Base-by-base conservation (phyloP, 2,888 invertebrate species). In the Drosophila subsilvestris region DNA sequence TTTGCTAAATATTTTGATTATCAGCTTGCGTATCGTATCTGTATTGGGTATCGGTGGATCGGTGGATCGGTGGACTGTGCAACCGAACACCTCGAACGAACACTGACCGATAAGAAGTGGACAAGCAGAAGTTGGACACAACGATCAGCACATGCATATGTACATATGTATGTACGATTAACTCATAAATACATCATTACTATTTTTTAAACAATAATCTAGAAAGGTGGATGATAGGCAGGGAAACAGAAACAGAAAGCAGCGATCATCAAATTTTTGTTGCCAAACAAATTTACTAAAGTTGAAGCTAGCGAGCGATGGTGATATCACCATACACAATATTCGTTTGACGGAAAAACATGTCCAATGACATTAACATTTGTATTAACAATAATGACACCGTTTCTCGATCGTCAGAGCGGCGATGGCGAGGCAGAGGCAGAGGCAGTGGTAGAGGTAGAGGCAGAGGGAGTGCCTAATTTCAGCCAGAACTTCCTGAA, bases 361-460 rank as follows among this genome's bases (percentile, higher is more conserved):
- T 63, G 82, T 74, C 76, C 76, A 84, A 80, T 65, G 53, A 63
- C 79, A 86, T 77, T 80, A 60, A 63, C 79, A 86, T 77, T 80
- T 75, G 68, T 77, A 86, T 79, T 78, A 82, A 77, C 74, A 85
- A 77, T 70, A 85, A 81, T 65, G 56, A 62, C 37, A 71, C 65
- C 48, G 43, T 55, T 55, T 67, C 32, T 58, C 18, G 60, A 74
- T 22, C 63, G 51, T 27, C 73, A 54, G 32, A 47, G 54, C 44
- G 3, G 20, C 25, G 25, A 25, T 25, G 6, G 25, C 6, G 6
- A 1, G 25, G 25, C 6, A 25, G 22, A 22, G 20, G 20, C 20
- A 20, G 20, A 3, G 20, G 20, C 20, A 20, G 20, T 3, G 49
- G 59, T 53, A 53, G 50, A 44, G 37, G 47, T 51, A 59, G 54